Evolutionary conservation across 1,140 invertebrate species (phyloP).

Genomic region (Armadillidium nasatum): DNA sequence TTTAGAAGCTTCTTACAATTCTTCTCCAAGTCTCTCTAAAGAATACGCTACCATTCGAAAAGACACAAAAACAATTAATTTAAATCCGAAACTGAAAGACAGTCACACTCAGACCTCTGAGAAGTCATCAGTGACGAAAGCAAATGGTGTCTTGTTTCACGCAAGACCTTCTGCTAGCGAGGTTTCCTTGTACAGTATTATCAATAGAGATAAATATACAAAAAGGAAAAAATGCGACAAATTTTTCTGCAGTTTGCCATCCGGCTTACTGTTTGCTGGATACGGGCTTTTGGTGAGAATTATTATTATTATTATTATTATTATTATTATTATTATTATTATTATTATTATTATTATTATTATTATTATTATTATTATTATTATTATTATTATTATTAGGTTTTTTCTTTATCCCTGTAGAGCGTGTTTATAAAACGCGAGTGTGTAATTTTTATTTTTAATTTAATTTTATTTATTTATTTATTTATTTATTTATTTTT

Average conservation of each 20-base stretch:
- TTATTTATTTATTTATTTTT: too few species aligned
- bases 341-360: too few species aligned
- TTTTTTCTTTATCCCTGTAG: too few species aligned
- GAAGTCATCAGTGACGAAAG: background rate
- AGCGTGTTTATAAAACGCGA: too few species aligned
- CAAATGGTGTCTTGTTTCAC: background rate
- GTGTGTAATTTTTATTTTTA: too few species aligned
- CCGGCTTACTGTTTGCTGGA: slow-evolving; percentile 5
- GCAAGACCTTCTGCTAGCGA: too few species aligned
- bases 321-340: too few species aligned
- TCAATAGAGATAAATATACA: background rate
- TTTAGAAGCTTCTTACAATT: background rate
- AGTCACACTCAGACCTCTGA: background rate
- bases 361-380: too few species aligned
- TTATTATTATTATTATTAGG: too few species aligned
- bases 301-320: background rate
- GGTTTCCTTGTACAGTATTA: too few species aligned
- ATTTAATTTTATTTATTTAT: too few species aligned
- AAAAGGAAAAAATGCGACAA: background rate
- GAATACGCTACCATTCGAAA: background rate
- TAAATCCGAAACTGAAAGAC: background rate
- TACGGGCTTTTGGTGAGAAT: background rate
- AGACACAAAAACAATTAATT: background rate
- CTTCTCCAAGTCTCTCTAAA: background rate
- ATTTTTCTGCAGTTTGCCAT: background rate